Percentiles rank a stretch among this genome's conserved stretches.
Conservation (phyloP, 2,888 invertebrate genomes). For the Aelia acuminata region DNA sequence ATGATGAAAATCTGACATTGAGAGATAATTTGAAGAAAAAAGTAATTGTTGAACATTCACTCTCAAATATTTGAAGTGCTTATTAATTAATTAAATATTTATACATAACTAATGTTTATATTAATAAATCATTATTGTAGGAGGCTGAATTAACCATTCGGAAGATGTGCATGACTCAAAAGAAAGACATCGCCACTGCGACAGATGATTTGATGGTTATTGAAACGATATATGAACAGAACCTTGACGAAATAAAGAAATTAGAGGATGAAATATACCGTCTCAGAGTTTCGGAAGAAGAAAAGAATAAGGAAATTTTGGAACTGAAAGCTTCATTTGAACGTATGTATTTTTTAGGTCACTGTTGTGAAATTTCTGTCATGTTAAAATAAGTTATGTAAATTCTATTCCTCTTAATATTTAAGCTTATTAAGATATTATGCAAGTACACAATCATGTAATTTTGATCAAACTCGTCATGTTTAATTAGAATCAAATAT, state of each 20-base stretch:
- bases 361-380: neutral
- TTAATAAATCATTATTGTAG: neutral
- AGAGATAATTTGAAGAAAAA: slow-evolving; percentile 57
- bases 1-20: slow-evolving; percentile 59
- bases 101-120: no score
- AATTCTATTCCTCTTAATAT: neutral
- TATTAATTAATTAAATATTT: no score
- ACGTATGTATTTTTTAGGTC: slow-evolving; percentile 53
- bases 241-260: slow-evolving; percentile 62
- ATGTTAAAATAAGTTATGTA: neutral
- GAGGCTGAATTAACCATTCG: slow-evolving; percentile 54
- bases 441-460: no score
- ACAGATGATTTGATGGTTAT: slow-evolving; percentile 50
- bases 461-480: no score
- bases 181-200: slow-evolving; percentile 53
- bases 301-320: slow-evolving; percentile 60
- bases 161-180: slow-evolving; percentile 41
- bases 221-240: slow-evolving; percentile 53
- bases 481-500: no score
- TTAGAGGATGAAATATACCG: slow-evolving; percentile 62
- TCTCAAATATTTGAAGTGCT: neutral
- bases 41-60: slow-evolving; percentile 42
- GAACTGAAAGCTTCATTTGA: slow-evolving; percentile 58
- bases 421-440: neutral
- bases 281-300: slow-evolving; percentile 57